phyloP scores from a whole-genome alignment of 2,113 vertebrate species.

The Lepus timidus region DNA sequence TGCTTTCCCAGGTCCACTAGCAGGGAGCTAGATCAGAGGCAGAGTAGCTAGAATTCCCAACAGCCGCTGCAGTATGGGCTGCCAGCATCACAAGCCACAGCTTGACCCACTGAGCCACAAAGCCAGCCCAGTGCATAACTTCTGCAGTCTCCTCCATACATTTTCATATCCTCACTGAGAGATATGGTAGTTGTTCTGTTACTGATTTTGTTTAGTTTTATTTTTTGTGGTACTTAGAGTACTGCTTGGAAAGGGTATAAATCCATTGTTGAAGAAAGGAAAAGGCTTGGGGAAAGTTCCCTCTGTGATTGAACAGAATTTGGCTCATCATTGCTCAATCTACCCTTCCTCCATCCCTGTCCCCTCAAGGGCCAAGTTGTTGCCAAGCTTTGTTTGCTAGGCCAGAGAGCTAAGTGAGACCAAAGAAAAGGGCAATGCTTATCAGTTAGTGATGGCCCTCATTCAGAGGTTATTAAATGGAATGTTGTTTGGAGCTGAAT shows the following conservation, averaged over 20 bases:
- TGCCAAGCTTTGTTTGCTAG: constrained; percentile 34
- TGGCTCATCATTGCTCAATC: neutral
- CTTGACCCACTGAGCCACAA: too few relatives aligned
- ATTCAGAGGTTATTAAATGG: constrained; percentile 79
- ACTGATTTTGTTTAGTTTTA: neutral
- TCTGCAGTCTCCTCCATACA: neutral
- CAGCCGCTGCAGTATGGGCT: too few relatives aligned
- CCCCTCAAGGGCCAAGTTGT: neutral
- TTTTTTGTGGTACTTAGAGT: neutral
- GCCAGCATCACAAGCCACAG: too few relatives aligned
- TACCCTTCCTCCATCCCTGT: neutral
- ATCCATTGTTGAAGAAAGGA: constrained; percentile 7
- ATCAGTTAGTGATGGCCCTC: constrained; percentile 69
- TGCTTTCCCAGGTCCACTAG: too few relatives aligned
- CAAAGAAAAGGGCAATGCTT: constrained; percentile 59
- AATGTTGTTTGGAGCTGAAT: constrained; percentile 79
- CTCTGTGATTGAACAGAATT: constrained; percentile 21
- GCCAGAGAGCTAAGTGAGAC: constrained; percentile 44
- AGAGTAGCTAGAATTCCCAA: too few relatives aligned
- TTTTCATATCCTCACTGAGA: constrained; percentile 40
- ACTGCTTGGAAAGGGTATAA: constrained; percentile 15
- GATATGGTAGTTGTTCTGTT: neutral
- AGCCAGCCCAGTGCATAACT: neutral
- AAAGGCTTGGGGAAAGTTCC: neutral
- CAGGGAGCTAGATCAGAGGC: too few relatives aligned